These are phyloP conservation scores for Plagodis dolabraria DNA, from an alignment of 2,888 invertebrate species.

Conservation along the genomic window DNA sequence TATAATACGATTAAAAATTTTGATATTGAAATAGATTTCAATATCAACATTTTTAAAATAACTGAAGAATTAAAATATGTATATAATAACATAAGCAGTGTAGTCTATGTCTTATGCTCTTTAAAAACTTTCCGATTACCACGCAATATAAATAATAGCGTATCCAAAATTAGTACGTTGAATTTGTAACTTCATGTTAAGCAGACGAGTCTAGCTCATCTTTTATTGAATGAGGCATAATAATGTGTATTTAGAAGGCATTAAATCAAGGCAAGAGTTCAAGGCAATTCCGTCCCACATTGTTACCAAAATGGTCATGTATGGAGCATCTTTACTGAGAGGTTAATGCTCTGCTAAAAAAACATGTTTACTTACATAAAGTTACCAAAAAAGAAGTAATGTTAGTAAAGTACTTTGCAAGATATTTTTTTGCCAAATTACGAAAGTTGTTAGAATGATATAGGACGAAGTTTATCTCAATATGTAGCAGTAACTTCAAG, in stretches of 20 bases:
- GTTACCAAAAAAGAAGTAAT: constrained; percentile 9
- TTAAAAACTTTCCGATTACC: not conserved
- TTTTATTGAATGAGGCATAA: constrained; percentile 35
- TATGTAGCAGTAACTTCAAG: not conserved
- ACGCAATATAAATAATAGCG: constrained; percentile 5
- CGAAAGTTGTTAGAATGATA: constrained; percentile 4
- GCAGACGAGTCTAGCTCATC: constrained; percentile 50
- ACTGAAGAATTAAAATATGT: not conserved
- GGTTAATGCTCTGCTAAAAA: constrained; percentile 16
- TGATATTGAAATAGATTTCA: too few species aligned
- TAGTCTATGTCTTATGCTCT: too few species aligned
- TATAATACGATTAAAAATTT: too few species aligned
- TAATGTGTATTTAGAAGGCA: constrained; percentile 44
- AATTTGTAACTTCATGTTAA: constrained; percentile 2
- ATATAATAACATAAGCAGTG: too few species aligned
- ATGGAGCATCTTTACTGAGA: not conserved
- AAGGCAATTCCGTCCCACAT: constrained; percentile 11
- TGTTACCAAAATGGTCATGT: not conserved
- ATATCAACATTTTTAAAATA: too few species aligned
- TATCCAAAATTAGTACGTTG: constrained; percentile 1
- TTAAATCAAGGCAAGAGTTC: constrained; percentile 52
- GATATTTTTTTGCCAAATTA: constrained; percentile 7
- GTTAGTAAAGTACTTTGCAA: constrained; percentile 7
- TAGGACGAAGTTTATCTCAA: not conserved
- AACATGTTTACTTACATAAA: constrained; percentile 21